Evolutionary conservation across 2,797 vertebrate species (phyloP), one percentile per base, ranked within the genome.

Genomic region (Crenuchus spilurus): DNA sequence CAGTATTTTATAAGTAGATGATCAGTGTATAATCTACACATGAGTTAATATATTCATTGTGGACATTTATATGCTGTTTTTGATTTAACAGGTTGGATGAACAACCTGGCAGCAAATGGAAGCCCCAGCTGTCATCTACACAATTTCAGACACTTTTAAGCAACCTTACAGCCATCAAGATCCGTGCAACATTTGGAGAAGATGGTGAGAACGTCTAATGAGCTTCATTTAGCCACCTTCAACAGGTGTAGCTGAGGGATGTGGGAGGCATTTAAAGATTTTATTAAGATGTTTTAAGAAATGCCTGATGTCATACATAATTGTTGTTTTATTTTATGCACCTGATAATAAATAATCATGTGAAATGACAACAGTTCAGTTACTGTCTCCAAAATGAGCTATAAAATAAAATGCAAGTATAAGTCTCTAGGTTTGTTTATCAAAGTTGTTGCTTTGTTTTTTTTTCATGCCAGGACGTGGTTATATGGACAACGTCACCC

Each of bases 161-260:
- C 75, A 97, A 98, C 83, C 90, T 99, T 78, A 98, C 94, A 0
- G 92, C 94, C 70, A 82, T 99, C 78, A 88, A 90, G 88, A 97
- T 99, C 83, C 89, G 96, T 58, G 93, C 90, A 7, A 96, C 97
- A 0, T 97, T 96, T 6, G 96, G 95, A 31, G 93, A 95, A 60
- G 92, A 92, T n/a, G 96, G 97, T 99, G 84, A 80, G 85, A 4
- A 10, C 48, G 10, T 4, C 16, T 58, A 16, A 6, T 39, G 2
- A 22, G 11, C 6, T 31, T 37, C 22, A 22, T 51, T 37, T n/a
- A n/a, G n/a, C n/a, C n/a, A n/a, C n/a, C n/a, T n/a, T n/a, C n/a
- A n/a, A n/a, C n/a, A n/a, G n/a, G n/a, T n/a, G n/a, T n/a, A n/a
- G n/a, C n/a, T n/a, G n/a, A n/a, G n/a, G n/a, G n/a, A n/a, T n/a